Evolutionary conservation across 2,113 vertebrate species (phyloP), one percentile per base, ranked within the genome.

Genomic region (Carassius carassius): DNA sequence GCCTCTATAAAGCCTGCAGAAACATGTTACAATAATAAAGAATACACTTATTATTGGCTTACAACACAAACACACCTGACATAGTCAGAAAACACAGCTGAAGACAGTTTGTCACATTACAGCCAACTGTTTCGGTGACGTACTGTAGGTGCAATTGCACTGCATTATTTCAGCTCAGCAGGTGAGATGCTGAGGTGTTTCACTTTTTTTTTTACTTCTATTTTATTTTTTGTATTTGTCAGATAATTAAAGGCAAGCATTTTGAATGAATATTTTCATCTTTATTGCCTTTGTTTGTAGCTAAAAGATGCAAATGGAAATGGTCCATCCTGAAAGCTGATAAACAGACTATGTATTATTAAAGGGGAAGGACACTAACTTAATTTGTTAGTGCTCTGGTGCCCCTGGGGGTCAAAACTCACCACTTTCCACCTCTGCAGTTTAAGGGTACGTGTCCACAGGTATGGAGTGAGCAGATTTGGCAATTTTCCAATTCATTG

Each of bases 331-430:
- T 12, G 12, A 75, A 49, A 49, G 47, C 47, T 49, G 12, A 12
- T 13, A 79, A 80, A 80, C 35, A 65, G 11, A 47, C 13, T 56
- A 44, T 41, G n/a, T 19, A 47, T 65, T 80, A 65, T 49, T 80
- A 19, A 58, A 41, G 19, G 21, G n/a, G 58, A 78, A 13, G 37
- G n/a, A 81, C 2, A 67, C 2, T 41, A 19, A 35, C 19, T 78
- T 58, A 6, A 60, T 78, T 60, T 79, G 63, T 63, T 2, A 62
- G 77, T 12, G 25, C 60, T 19, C 21, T 44, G 17, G 35, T 21
- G 47, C 6, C 23, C 47, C 47, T 0, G 47, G n/a, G 44, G 25
- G 35, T 21, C 49, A 13, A 4, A 17, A n/a, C 37, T 49, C 60
- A 29, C 78, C 62, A 8, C 16, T 58, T 17, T 32, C 51, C 9